Base-by-base conservation (phyloP, 2,113 vertebrate species). In the Carlito syrichta region DNA sequence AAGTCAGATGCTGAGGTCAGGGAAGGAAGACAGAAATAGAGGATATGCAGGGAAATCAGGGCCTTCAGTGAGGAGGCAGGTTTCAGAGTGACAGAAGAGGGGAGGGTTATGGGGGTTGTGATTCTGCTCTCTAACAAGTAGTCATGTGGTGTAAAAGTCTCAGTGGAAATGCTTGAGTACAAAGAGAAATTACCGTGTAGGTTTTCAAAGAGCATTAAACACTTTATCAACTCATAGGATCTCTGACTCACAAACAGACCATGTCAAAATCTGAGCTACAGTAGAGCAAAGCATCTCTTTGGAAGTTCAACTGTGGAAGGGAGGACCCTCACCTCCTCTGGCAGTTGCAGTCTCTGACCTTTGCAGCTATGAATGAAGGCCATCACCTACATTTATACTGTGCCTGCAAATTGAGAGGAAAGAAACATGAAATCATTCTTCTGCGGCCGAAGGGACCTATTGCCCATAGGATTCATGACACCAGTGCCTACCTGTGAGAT, bases 221-320 rank as follows among this genome's bases (percentile, higher is more conserved):
- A 86, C 86, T 96, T 45, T 86, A 89, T 89, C 97, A 73, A 40
- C 91, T 54, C 56, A 12, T 40, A 76, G 66, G 68, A 86, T 96
- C 58, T 82, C 84, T 95, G 92, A 96, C 84, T 95, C 81, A 91
- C 90, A 85, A 92, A 68, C 77, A 95, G 92, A 58, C 85, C 71
- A 5, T 10, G 9, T 77, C 54, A 56, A 38, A 74, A 45, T 83
- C 60, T 54, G 76, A 94, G 56, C 52, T 58, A 23, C 20, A 5
- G 63, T 9, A n/a, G 48, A 68, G 27, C 50, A 22, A 85, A 45
- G 35, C 40, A 12, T 48, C 22, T 20, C 94, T 60, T 17, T 50
- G 74, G 68, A 89, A 35, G 40, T 32, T 83, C 30, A 20, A 27
- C 62, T 7, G 0, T 0, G 3, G 30, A 25, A 87, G 14, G 22